Evolutionary conservation across 1,140 invertebrate species (phyloP).

Genomic region (Arion vulgaris): DNA sequence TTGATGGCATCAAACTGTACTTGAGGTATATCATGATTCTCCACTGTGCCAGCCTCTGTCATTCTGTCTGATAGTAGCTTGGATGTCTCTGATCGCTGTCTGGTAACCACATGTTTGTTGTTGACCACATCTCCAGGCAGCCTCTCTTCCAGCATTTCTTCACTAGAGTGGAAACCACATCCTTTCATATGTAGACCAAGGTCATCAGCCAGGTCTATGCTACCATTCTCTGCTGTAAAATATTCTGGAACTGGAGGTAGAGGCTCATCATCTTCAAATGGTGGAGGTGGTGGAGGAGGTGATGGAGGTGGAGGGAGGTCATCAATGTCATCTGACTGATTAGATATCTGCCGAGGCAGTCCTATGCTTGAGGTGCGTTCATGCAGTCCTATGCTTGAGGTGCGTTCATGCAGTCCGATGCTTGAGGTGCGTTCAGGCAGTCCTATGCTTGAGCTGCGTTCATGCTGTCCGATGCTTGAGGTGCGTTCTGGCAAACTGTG

Average conservation of each 20-base stretch:
- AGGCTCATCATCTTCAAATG: slow-evolving; percentile 47
- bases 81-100: not conserved
- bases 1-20: not conserved
- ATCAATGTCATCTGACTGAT: slow-evolving; percentile 36
- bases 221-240: not conserved
- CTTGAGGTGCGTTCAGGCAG: not conserved
- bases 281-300: slow-evolving; percentile 59
- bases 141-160: not conserved
- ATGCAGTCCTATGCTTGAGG: not conserved
- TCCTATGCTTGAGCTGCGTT: not conserved
- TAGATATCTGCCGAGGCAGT: not conserved
- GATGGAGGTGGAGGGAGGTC: slow-evolving; percentile 47
- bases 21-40: not conserved
- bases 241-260: slow-evolving; percentile 10
- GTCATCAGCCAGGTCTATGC: not conserved
- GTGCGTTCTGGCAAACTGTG: not conserved
- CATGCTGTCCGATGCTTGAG: not conserved
- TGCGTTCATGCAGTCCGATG: too few species aligned
- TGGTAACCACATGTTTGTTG: not conserved
- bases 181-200: not conserved
- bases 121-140: not conserved
- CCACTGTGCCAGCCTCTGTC: not conserved
- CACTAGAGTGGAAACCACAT: not conserved
- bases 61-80: not conserved
- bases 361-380: not conserved